Percentiles rank a stretch among this genome's conserved stretches.
Evolutionary conservation across 2,113 vertebrate genomes (phyloP).

Genomic region (Furnarius figulus): DNA sequence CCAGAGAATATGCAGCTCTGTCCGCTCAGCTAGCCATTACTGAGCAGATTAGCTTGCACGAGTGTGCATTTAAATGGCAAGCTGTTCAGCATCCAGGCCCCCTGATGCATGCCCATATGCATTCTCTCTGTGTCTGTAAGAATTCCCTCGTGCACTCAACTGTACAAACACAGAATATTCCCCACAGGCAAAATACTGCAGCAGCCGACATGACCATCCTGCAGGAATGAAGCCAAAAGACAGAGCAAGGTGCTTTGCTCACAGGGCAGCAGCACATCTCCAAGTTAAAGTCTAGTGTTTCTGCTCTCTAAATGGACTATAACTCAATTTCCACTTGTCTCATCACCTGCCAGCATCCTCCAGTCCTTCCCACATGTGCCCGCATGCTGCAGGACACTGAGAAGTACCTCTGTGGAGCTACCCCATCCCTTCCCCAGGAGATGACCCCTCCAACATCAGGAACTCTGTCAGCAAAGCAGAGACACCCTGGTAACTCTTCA

Average conservation of each 20-base stretch:
- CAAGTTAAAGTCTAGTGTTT: not conserved
- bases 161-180: not conserved
- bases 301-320: not conserved
- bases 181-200: not conserved
- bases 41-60: constrained; percentile 34
- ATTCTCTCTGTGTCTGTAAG: not conserved
- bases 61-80: constrained; percentile 44
- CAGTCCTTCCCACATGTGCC: not conserved
- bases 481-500: not conserved
- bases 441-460: not conserved
- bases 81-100: constrained; percentile 37
- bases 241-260: not conserved
- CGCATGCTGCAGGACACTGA: not conserved
- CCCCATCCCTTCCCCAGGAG: not conserved
- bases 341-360: rapidly evolving
- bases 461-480: not conserved
- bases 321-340: not conserved
- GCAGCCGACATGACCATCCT: not conserved
- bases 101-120: not conserved
- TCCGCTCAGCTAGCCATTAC: constrained; percentile 23
- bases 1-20: not conserved
- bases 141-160: not conserved
- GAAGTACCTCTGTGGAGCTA: not conserved
- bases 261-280: not conserved
- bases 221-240: not conserved